These are phyloP conservation scores for Zhuqinia jingwanae DNA, from an alignment of 2,888 invertebrate species.

Conservation along the genomic window DNA sequence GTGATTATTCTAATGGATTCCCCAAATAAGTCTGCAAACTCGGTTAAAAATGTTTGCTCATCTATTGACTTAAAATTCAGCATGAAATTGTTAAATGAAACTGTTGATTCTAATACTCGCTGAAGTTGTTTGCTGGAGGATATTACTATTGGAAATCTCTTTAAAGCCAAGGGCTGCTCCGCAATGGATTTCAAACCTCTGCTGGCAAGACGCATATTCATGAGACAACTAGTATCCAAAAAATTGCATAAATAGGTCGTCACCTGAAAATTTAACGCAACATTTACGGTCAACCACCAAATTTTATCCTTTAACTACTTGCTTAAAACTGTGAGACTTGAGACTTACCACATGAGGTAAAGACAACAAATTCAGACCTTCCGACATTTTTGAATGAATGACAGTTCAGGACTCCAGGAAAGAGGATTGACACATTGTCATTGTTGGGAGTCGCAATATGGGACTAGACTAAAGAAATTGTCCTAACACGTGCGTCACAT, in stretches of 20 bases:
- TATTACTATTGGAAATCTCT: conserved; percentile 15
- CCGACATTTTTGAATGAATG: background rate
- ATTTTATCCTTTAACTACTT: background rate
- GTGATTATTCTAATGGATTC: background rate
- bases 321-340: background rate
- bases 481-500: no score
- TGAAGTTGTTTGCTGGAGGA: conserved; percentile 31
- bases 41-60: conserved; percentile 15
- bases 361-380: background rate
- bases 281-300: background rate
- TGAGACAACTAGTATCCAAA: conserved; percentile 8
- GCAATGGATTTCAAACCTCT: conserved; percentile 1
- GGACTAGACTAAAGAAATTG: no score
- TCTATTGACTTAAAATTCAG: conserved; percentile 17
- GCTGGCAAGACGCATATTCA: conserved; percentile 26
- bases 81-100: conserved; percentile 39
- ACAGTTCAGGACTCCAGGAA: no score
- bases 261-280: conserved; percentile 29
- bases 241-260: background rate
- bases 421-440: background rate
- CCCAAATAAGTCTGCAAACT: conserved; percentile 15
- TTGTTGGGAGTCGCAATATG: background rate
- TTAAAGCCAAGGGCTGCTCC: conserved; percentile 26
- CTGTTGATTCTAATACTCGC: conserved; percentile 5
- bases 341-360: conserved; percentile 16